Evolutionary conservation across 2,797 vertebrate species (phyloP).

Genomic region (Stomatorhinus walkeri): DNA sequence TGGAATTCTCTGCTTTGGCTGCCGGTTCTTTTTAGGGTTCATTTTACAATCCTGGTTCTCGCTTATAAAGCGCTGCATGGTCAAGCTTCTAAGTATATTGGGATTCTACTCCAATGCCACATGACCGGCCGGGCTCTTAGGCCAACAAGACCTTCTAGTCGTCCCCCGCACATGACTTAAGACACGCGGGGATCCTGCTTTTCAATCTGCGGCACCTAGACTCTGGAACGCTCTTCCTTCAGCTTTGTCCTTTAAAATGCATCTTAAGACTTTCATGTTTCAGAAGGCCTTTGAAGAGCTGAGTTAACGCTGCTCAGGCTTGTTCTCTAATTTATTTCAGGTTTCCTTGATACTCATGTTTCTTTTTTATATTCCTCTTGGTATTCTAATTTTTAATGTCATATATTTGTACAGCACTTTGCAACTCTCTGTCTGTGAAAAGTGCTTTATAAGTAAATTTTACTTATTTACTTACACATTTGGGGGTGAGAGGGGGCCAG

Average conservation of each 20-base stretch:
- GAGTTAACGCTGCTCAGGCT: background rate
- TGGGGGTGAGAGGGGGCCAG: background rate
- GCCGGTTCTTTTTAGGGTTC: background rate
- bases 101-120: background rate
- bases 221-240: background rate
- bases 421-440: background rate
- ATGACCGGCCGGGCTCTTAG: background rate
- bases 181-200: background rate
- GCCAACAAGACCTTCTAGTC: background rate
- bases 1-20: background rate
- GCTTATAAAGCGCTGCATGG: background rate
- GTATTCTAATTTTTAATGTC: background rate
- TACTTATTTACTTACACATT: background rate
- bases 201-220: background rate
- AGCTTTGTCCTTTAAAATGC: background rate
- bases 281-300: background rate
- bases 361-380: background rate
- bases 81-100: background rate
- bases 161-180: background rate
- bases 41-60: background rate
- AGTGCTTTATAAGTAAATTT: background rate
- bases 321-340: background rate
- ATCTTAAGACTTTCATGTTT: background rate
- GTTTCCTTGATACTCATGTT: background rate
- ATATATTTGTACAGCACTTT: background rate